Evolutionary conservation across 2,888 invertebrate genomes (phyloP).

Genomic region (Nomada fucata): DNA sequence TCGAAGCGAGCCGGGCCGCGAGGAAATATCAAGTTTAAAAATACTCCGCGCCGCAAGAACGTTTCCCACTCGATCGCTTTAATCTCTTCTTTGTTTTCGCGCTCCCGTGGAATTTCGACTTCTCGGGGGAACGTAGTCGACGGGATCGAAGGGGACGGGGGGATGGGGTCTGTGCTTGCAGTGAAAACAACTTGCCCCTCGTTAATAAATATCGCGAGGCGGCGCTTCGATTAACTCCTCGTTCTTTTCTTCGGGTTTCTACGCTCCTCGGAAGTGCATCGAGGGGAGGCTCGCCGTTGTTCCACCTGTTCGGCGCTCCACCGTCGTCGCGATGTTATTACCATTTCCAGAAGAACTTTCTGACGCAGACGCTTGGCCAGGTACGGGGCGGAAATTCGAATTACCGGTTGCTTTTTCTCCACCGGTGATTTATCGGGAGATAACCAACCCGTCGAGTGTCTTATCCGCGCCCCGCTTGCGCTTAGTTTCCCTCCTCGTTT

Average conservation of each 20-base stretch:
- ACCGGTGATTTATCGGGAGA: neutral
- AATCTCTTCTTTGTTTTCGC: slow-evolving; percentile 13
- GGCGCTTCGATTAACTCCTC: slow-evolving; percentile 10
- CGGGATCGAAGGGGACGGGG: slow-evolving; percentile 12
- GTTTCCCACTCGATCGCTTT: neutral
- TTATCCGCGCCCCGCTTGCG: neutral
- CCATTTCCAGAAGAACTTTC: neutral
- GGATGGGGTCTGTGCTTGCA: slow-evolving; percentile 9
- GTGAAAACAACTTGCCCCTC: slow-evolving; percentile 19
- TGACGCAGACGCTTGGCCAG: no score
- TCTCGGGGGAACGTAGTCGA: neutral
- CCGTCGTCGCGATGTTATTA: no score
- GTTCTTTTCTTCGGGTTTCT: neutral
- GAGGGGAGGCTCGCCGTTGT: neutral
- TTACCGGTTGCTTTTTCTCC: neutral
- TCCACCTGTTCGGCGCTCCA: no score
- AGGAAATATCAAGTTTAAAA: slow-evolving; percentile 42
- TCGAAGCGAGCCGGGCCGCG: neutral
- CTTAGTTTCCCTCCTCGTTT: neutral
- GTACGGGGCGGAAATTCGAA: neutral
- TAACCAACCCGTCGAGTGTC: neutral
- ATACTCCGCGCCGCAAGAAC: neutral
- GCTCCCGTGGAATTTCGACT: slow-evolving; percentile 1
- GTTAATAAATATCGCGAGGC: slow-evolving; percentile 29
- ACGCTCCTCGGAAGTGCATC: no score